A percentile compares a stretch with the other conserved stretches of the same genome.
phyloP scores from a whole-genome alignment of 2,797 vertebrate species.

The Labeo calbasu region DNA sequence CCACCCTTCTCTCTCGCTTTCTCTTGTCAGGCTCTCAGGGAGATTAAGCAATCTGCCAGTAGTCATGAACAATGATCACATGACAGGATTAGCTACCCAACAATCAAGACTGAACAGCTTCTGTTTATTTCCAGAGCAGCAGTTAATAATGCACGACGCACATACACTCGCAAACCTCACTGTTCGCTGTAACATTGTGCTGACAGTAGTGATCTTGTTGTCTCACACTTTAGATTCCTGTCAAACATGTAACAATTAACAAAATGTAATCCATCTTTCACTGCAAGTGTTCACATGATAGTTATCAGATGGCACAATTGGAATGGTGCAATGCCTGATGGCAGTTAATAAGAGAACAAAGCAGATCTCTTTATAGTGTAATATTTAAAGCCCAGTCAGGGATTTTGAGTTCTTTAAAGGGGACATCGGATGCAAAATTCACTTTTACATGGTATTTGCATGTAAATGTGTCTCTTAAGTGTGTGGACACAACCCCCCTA shows the following conservation, averaged over 20 bases:
- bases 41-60: conserved; percentile 38
- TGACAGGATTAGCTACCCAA: conserved; percentile 22
- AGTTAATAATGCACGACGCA: neutral
- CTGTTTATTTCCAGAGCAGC: neutral
- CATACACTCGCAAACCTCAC: neutral
- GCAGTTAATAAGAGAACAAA: neutral
- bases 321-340: neutral
- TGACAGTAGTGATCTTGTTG: neutral
- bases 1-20: neutral
- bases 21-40: conserved; percentile 34
- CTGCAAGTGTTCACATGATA: neutral
- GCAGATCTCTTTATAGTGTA: neutral
- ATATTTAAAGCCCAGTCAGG: neutral
- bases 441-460: too few relatives aligned
- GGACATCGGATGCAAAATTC: too few relatives aligned
- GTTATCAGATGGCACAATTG: neutral
- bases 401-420: neutral
- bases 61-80: conserved; percentile 35
- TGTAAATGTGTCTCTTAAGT: too few relatives aligned
- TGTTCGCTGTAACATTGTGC: conserved; percentile 12
- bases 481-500: too few relatives aligned
- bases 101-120: conserved; percentile 34
- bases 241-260: conserved; percentile 11
- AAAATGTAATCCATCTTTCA: neutral
- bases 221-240: neutral